These are phyloP conservation scores for Eristalinus sepulchralis DNA, from an alignment of 2,888 invertebrate genomes.

Conservation along the genomic window DNA sequence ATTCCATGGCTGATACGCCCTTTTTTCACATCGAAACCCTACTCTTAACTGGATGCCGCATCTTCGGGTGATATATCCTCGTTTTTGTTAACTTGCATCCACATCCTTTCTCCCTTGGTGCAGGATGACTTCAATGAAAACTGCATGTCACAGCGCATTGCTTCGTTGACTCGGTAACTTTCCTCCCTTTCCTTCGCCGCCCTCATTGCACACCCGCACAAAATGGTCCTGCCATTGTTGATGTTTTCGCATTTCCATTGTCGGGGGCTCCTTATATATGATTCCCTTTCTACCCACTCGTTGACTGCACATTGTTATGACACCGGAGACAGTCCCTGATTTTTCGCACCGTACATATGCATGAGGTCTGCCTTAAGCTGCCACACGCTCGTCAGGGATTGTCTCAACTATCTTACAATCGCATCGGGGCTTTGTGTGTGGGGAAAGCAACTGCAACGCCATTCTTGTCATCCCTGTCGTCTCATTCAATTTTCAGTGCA, in stretches of 20 bases:
- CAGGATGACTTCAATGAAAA: not conserved
- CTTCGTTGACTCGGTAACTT: not conserved
- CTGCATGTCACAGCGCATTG: not conserved
- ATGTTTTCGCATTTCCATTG: not conserved
- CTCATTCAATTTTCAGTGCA: not conserved
- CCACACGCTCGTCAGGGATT: not conserved
- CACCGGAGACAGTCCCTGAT: conserved; percentile 31
- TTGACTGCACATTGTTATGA: not conserved
- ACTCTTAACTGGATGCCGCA: not conserved
- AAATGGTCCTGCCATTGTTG: not conserved
- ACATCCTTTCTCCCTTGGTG: not conserved
- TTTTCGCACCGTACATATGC: conserved; percentile 36
- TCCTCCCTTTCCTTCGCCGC: no score
- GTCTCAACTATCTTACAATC: not conserved
- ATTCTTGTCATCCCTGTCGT: not conserved
- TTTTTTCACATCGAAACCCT: not conserved
- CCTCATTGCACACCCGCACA: not conserved
- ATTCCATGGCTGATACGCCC: not conserved
- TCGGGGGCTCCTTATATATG: not conserved
- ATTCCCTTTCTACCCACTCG: not conserved
- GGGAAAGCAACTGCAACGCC: not conserved
- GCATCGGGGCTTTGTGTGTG: not conserved
- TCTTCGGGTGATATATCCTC: not conserved
- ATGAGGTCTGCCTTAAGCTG: not conserved
- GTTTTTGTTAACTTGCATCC: not conserved